phyloP scores from a whole-genome alignment of 2,888 invertebrate species.

The Trachelus tabidus region DNA sequence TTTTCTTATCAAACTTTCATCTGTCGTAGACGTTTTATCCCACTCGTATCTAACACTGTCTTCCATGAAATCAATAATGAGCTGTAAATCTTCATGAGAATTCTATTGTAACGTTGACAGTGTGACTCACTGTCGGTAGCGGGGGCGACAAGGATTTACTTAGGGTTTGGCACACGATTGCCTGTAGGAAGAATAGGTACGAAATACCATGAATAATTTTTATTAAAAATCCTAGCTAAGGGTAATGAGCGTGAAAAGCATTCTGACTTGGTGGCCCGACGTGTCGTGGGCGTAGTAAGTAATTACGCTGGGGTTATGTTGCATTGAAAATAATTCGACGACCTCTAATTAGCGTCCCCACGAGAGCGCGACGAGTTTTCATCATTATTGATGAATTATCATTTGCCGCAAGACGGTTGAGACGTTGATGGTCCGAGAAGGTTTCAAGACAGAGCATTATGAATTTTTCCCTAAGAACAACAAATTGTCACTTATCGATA shows the following conservation, averaged over 20 bases:
- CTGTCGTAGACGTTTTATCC: background rate
- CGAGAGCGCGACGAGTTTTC: background rate
- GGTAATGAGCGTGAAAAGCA: conserved; percentile 64
- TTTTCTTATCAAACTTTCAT: background rate
- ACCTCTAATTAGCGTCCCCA: conserved; percentile 1
- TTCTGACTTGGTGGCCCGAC: conserved; percentile 49
- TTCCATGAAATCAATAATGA: conserved; percentile 63
- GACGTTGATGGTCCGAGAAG: background rate
- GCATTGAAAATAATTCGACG: background rate
- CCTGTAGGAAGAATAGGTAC: background rate
- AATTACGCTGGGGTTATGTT: background rate
- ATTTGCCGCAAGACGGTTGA: background rate
- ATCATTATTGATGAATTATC: background rate
- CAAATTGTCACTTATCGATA: background rate
- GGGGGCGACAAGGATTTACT: background rate
- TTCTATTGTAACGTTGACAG: conserved; percentile 28
- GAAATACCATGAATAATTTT: background rate
- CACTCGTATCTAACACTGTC: background rate
- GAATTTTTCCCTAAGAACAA: background rate
- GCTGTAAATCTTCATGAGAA: conserved; percentile 54
- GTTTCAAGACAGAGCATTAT: background rate
- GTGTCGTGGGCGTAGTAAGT: conserved; percentile 29
- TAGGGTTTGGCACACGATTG: background rate
- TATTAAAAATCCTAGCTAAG: conserved; percentile 55
- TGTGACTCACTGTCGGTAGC: conserved; percentile 26